These are phyloP conservation scores for Drosophila aff. DNA, from an alignment of 1,140 invertebrate species.

Conservation along the genomic window DNA sequence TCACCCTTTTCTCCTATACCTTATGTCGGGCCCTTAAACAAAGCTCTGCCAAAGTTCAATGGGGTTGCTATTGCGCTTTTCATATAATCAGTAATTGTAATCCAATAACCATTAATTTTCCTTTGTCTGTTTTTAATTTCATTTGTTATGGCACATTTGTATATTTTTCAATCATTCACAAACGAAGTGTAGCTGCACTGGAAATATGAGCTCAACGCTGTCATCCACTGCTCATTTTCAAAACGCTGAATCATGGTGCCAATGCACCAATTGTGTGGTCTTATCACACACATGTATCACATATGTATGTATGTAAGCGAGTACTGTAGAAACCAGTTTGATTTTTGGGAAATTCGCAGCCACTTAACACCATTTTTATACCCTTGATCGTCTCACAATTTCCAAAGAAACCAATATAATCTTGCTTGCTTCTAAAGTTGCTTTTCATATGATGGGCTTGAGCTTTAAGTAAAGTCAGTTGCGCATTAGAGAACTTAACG, in stretches of 20 bases:
- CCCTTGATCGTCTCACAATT: neutral
- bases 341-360: constrained; percentile 2
- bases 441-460: neutral
- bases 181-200: constrained; percentile 27
- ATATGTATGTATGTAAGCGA: neutral
- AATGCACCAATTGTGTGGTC: constrained; percentile 24
- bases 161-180: constrained; percentile 21
- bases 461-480: neutral
- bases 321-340: neutral
- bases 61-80: neutral
- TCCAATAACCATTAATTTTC: constrained; percentile 1
- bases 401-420: neutral
- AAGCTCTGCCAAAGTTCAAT: constrained; percentile 10
- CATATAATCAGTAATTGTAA: neutral
- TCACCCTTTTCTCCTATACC: neutral
- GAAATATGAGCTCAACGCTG: constrained; percentile 15
- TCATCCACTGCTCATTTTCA: constrained; percentile 11
- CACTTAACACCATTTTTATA: constrained; percentile 7
- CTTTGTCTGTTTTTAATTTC: constrained; percentile 8
- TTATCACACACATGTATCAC: constrained; percentile 7
- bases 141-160: neutral
- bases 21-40: neutral
- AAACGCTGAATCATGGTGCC: constrained; percentile 34
- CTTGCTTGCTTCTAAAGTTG: neutral
- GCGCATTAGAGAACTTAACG: neutral